phyloP scores from a whole-genome alignment of 1,140 invertebrate genomes.

The Linepithema humile region DNA sequence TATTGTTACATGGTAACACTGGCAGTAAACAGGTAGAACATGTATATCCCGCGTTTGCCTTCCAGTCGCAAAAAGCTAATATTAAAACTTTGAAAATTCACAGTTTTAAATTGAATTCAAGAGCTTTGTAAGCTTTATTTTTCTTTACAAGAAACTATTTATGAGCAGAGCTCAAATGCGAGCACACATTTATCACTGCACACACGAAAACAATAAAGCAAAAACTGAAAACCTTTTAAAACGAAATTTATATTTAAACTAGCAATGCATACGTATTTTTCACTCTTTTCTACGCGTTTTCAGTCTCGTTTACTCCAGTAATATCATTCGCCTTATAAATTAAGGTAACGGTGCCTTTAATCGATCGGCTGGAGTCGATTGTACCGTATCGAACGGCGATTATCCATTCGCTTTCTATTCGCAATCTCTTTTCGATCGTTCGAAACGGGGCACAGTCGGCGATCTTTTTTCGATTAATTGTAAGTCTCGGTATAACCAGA shows the following conservation, averaged over 20 bases:
- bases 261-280: neutral
- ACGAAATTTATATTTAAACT: neutral
- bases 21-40: neutral
- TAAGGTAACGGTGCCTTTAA: conserved; percentile 2
- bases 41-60: neutral
- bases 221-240: neutral
- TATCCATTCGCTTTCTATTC: conserved; percentile 31
- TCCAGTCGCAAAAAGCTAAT: conserved; percentile 13
- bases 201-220: neutral
- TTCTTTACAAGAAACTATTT: neutral
- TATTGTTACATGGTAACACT: too few species aligned
- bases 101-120: neutral
- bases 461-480: conserved; percentile 57
- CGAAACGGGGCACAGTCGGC: neutral
- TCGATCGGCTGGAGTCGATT: conserved; percentile 25
- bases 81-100: neutral
- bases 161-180: neutral
- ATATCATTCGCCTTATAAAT: neutral
- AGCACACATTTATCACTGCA: neutral
- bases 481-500: conserved; percentile 58
- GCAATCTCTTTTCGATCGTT: conserved; percentile 28
- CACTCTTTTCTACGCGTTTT: neutral
- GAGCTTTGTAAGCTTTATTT: neutral
- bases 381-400: neutral
- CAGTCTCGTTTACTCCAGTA: neutral